Evolutionary conservation across 2,888 invertebrate species (phyloP), one percentile per base, ranked within the genome.

Genomic region (Drosophila pseudotalamancana): DNA sequence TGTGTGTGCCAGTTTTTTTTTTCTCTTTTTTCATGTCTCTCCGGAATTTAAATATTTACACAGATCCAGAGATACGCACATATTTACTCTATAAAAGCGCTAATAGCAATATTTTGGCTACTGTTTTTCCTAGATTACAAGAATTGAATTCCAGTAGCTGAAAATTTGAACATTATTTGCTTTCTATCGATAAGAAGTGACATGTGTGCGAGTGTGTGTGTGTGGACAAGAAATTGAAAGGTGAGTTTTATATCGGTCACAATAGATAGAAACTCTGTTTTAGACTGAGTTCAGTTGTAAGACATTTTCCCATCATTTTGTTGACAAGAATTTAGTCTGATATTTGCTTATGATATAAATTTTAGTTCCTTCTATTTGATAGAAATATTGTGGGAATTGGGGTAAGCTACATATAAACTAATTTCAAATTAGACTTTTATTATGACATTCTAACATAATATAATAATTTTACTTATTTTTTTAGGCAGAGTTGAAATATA

Each of bases 21-120:
- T 63, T 40, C 55, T 67, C 51, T 61, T 34, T 55, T 45, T 60
- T 63, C 39, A 59, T 69, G 61, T 46, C 9, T 77, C 66, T 66
- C 57, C 42, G 42, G 61, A 66, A 85, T 84, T 76, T 67, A 81
- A 84, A 84, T 87, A 84, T 84, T 85, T 84, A 81, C 76, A 64
- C 63, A 68, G 62, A 71, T 74, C 55, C 12, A 40, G 6, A 59
- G 74, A 72, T 76, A 76, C 39, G 37, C 49, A 74, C 51, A 65
- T 71, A 63, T 54, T 64, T 66, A 61, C 61, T 54, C 70, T 70
- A 63, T 68, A 56, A 21, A 50, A 72, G 27, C 69, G 70, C 65
- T 72, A 86, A 77, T 72, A 68, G 68, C 67, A 68, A 66, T 60
- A 59, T 77, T 83, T 82, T 71, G 63, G 87, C 82, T 86, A 84